Evolutionary conservation across 2,113 vertebrate genomes (phyloP).

Genomic region (Grantiella picta): DNA sequence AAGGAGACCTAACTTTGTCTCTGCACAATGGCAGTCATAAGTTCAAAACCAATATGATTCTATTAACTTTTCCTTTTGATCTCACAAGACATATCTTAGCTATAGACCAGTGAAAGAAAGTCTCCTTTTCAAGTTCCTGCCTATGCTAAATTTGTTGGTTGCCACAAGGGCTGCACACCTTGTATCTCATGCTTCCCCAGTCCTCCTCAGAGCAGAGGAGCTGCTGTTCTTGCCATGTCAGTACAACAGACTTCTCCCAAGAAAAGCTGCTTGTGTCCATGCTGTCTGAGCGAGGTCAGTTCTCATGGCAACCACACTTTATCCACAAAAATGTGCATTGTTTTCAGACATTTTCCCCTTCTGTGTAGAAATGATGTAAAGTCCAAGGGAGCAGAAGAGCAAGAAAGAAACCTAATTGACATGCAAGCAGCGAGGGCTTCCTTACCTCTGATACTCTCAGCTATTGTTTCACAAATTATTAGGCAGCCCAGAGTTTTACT

Average conservation of each 20-base stretch:
- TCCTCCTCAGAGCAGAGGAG: fast-evolving
- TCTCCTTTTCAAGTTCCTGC: background rate
- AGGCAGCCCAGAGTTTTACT: background rate
- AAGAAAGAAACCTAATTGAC: background rate
- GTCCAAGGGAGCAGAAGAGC: background rate
- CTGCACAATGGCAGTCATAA: background rate
- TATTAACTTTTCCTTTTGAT: background rate
- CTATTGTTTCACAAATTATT: background rate
- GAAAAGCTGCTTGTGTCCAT: background rate
- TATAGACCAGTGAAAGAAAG: background rate
- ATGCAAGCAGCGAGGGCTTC: background rate
- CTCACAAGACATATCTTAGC: background rate
- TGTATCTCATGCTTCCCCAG: background rate
- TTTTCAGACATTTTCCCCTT: background rate
- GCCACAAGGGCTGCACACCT: fast-evolving
- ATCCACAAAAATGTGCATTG: background rate
- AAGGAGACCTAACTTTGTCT: background rate
- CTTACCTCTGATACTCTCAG: background rate
- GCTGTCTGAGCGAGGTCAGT: background rate
- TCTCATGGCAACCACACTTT: slow-evolving; percentile 29
- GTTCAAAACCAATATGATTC: background rate
- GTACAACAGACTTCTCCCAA: background rate
- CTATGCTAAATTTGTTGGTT: background rate
- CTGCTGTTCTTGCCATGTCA: background rate
- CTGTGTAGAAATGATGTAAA: background rate